Conservation (phyloP, 2,888 invertebrate species). For the Aricia artaxerxes region DNA sequence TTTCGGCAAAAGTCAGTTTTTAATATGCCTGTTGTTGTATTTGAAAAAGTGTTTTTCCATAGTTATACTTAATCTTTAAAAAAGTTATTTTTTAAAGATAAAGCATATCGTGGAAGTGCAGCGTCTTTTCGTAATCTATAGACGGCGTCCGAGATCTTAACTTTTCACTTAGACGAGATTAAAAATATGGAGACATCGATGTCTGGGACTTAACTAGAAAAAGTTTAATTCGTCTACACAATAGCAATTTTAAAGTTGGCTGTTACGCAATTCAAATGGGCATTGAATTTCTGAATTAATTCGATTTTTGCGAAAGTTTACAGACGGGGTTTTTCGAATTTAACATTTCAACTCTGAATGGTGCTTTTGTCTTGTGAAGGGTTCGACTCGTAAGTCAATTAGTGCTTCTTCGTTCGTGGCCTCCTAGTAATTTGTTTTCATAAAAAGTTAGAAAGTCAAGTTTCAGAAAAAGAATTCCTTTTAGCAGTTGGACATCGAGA, state of each 20-base stretch:
- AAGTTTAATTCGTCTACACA: conserved; percentile 67
- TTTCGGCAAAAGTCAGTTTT: background rate
- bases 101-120: background rate
- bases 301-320: conserved; percentile 65
- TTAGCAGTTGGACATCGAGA: background rate
- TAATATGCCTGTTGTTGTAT: background rate
- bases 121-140: background rate
- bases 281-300: conserved; percentile 69
- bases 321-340: conserved; percentile 59
- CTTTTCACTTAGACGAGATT: conserved; percentile 40
- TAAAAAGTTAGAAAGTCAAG: background rate
- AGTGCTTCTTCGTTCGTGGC: conserved; percentile 33
- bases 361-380: conserved; percentile 49
- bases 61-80: background rate
- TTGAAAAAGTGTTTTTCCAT: background rate
- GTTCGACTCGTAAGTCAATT: conserved; percentile 40
- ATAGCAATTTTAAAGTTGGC: conserved; percentile 66
- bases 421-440: background rate
- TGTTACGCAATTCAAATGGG: conserved; percentile 63
- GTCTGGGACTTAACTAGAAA: conserved; percentile 47
- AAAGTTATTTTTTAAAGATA: too few species aligned
- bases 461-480: background rate
- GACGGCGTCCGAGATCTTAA: conserved; percentile 15
- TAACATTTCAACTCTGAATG: conserved; percentile 51
- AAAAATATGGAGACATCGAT: conserved; percentile 47